Evolutionary conservation across 2,888 invertebrate species (phyloP).

Genomic region (Tachystola acroxantha): DNA sequence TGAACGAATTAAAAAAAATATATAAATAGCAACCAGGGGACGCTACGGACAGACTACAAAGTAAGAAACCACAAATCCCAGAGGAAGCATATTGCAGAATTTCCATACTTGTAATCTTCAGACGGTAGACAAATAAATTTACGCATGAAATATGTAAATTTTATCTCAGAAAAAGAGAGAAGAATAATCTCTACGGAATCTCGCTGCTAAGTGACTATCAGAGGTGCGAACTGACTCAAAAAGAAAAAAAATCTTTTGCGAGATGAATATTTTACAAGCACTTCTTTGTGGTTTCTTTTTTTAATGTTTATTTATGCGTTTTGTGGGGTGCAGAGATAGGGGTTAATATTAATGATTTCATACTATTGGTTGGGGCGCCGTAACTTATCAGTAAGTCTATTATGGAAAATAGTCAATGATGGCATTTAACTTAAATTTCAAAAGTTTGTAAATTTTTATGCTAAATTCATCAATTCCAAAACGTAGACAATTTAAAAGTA

Average conservation of each 20-base stretch:
- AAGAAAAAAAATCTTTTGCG: slow-evolving; percentile 27
- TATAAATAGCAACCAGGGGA: not conserved
- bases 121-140: slow-evolving; percentile 43
- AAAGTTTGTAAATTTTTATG: too few relatives aligned
- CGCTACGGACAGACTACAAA: not conserved
- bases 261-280: slow-evolving; percentile 59
- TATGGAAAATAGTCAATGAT: slow-evolving; percentile 8
- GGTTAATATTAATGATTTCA: slow-evolving; percentile 52
- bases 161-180: slow-evolving; percentile 36
- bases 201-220: slow-evolving; percentile 33
- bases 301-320: slow-evolving; percentile 61
- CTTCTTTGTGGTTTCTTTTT: slow-evolving; percentile 54
- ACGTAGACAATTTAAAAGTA: too few relatives aligned
- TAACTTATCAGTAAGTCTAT: slow-evolving; percentile 10
- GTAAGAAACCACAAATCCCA: slow-evolving; percentile 11
- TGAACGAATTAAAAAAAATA: too few relatives aligned
- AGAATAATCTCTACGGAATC: slow-evolving; percentile 28
- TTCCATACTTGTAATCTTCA: slow-evolving; percentile 58
- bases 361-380: slow-evolving; percentile 24
- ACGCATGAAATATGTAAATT: slow-evolving; percentile 60
- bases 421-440: too few relatives aligned
- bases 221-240: slow-evolving; percentile 45
- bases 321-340: slow-evolving; percentile 33
- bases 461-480: too few relatives aligned
- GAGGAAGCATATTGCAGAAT: slow-evolving; percentile 38